A percentile compares a stretch with the other conserved stretches of the same genome.
phyloP scores from a whole-genome alignment of 2,113 vertebrate genomes.

The Pteropus alecto region DNA sequence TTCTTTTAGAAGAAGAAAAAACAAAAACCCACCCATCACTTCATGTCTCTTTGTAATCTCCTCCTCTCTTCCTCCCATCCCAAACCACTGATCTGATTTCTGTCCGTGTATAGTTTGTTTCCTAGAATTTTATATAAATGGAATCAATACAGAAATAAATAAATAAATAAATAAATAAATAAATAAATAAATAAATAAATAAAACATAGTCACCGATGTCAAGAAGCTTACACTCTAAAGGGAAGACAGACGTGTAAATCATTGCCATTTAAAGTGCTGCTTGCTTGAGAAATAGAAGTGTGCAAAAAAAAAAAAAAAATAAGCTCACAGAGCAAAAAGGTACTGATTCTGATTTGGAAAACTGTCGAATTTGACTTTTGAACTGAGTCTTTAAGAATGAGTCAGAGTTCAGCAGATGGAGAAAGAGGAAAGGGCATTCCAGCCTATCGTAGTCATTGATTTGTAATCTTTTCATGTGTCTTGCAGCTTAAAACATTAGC shows the following conservation, averaged over 20 bases:
- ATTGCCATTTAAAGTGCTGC: background rate
- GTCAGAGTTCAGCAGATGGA: slow-evolving; percentile 50
- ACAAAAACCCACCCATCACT: too few species aligned
- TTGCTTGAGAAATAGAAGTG: background rate
- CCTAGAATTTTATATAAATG: too few species aligned
- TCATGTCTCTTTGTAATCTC: too few species aligned
- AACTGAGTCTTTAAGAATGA: slow-evolving; percentile 52
- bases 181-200: background rate
- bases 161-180: too few species aligned
- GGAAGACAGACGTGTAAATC: background rate
- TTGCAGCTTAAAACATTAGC: background rate
- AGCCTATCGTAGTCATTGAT: background rate
- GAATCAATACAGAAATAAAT: too few species aligned
- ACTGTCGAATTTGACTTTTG: slow-evolving; percentile 48
- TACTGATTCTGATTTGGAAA: background rate
- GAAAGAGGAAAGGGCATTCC: slow-evolving; percentile 41
- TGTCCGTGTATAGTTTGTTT: too few species aligned
- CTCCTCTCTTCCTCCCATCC: too few species aligned
- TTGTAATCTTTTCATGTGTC: background rate
- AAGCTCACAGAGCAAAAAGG: background rate
- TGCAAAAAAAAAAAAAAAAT: background rate
- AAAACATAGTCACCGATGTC: background rate
- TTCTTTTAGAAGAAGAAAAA: too few species aligned
- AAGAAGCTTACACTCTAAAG: background rate
- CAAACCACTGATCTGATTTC: too few species aligned